Conservation (phyloP, 2,797 vertebrate genomes). For the Chiloscyllium punctatum region DNA sequence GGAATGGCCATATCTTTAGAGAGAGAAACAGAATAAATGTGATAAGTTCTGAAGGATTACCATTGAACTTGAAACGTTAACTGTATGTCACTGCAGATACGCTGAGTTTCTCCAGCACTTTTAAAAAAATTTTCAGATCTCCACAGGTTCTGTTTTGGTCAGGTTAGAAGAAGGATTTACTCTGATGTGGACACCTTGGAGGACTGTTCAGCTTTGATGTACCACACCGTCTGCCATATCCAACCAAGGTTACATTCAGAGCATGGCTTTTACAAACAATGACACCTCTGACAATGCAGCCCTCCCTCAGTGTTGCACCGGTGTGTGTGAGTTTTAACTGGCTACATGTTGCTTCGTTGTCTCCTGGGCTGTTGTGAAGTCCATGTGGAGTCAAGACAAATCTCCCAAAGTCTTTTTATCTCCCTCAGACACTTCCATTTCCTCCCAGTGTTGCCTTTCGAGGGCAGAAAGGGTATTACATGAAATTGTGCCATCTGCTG, state of each 20-base stretch:
- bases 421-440: neutral
- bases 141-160: neutral
- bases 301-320: neutral
- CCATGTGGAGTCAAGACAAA: neutral
- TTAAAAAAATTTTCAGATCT: too few species aligned
- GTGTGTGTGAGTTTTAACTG: neutral
- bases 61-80: too few species aligned
- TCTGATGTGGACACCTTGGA: neutral
- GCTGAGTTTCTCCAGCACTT: too few species aligned
- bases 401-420: neutral
- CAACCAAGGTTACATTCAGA: neutral
- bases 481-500: conserved; percentile 12
- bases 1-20: too few species aligned
- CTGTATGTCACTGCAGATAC: too few species aligned
- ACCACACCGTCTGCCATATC: neutral
- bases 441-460: neutral
- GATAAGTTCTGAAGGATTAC: too few species aligned
- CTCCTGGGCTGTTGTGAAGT: too few species aligned
- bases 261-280: neutral
- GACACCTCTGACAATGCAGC: neutral
- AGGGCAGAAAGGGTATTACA: neutral
- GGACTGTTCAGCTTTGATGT: neutral
- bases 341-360: neutral
- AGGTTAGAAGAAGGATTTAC: neutral
- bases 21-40: too few species aligned